Percentiles rank a stretch among this genome's conserved stretches.
These are phyloP conservation scores for Stenchaetothrips biformis DNA, from an alignment of 2,888 invertebrate genomes.

Conservation along the genomic window DNA sequence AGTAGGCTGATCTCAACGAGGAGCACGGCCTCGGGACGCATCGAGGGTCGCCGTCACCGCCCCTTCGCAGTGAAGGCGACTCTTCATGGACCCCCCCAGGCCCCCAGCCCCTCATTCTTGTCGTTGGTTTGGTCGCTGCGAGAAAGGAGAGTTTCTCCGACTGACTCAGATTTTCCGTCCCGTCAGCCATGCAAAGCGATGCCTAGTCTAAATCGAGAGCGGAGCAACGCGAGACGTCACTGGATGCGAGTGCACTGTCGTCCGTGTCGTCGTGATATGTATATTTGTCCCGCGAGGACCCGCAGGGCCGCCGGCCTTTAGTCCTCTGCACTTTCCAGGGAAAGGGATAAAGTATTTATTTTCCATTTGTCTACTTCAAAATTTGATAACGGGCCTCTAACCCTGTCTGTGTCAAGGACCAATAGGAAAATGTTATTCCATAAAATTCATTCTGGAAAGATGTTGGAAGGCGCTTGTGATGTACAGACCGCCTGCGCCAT, in stretches of 20 bases:
- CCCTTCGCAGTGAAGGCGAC: no score
- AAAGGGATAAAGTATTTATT: slow-evolving; percentile 1
- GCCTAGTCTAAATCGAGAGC: no score
- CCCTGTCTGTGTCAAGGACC: neutral
- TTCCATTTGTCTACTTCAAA: neutral
- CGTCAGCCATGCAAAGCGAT: no score
- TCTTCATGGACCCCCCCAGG: no score
- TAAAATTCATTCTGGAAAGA: neutral
- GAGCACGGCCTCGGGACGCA: neutral
- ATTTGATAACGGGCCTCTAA: no score
- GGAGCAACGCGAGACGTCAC: no score
- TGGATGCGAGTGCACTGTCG: neutral
- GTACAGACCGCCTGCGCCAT: neutral
- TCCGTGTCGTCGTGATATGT: slow-evolving; percentile 1
- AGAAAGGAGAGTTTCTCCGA: no score
- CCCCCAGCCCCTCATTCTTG: no score
- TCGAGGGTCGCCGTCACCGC: no score
- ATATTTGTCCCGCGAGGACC: neutral
- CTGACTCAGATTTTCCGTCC: no score
- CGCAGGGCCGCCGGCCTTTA: neutral
- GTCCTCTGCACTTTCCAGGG: neutral
- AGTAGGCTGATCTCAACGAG: slow-evolving; percentile 25
- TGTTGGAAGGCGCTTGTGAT: slow-evolving; percentile 1
- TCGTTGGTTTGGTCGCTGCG: no score
- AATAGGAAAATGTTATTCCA: neutral